phyloP scores from a whole-genome alignment of 2,797 vertebrate species.

The Myotis findleyi region DNA sequence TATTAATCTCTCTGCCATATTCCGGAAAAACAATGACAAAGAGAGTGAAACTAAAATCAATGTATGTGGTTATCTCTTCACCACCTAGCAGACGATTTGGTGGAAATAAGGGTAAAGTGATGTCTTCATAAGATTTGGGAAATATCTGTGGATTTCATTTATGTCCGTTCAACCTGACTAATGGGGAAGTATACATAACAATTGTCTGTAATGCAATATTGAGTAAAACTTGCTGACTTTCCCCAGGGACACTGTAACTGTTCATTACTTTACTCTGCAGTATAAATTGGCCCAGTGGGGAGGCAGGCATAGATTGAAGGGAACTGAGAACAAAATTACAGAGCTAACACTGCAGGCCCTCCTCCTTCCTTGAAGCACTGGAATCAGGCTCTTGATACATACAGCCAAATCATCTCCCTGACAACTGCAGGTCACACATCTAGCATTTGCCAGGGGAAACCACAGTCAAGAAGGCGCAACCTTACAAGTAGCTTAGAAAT shows the following conservation, averaged over 20 bases:
- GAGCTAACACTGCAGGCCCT: constrained; percentile 48
- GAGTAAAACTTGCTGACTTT: constrained; percentile 80
- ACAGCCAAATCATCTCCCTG: constrained; percentile 33
- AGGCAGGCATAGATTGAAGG: constrained; percentile 76
- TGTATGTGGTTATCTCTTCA: constrained; percentile 58
- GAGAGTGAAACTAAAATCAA: constrained; percentile 64
- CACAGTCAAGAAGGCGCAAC: not conserved
- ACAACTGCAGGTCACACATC: constrained; percentile 41
- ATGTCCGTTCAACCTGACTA: constrained; percentile 70
- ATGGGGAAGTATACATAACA: constrained; percentile 78
- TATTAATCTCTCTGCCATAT: constrained; percentile 66
- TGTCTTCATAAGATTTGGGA: constrained; percentile 77
- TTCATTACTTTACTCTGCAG: constrained; percentile 81
- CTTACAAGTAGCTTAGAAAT: not conserved
- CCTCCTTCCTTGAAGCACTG: constrained; percentile 39
- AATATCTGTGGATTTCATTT: constrained; percentile 76
- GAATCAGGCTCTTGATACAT: constrained; percentile 29
- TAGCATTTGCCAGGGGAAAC: not conserved
- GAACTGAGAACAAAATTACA: constrained; percentile 78
- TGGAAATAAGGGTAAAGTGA: constrained; percentile 69
- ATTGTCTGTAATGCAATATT: constrained; percentile 76
- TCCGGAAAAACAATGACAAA: constrained; percentile 58
- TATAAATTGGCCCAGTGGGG: constrained; percentile 82
- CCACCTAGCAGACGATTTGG: constrained; percentile 52
- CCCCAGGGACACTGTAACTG: constrained; percentile 81